Evolutionary conservation across 2,113 vertebrate species (phyloP), one percentile per base, ranked within the genome.

Genomic region (Sialia sialis): DNA sequence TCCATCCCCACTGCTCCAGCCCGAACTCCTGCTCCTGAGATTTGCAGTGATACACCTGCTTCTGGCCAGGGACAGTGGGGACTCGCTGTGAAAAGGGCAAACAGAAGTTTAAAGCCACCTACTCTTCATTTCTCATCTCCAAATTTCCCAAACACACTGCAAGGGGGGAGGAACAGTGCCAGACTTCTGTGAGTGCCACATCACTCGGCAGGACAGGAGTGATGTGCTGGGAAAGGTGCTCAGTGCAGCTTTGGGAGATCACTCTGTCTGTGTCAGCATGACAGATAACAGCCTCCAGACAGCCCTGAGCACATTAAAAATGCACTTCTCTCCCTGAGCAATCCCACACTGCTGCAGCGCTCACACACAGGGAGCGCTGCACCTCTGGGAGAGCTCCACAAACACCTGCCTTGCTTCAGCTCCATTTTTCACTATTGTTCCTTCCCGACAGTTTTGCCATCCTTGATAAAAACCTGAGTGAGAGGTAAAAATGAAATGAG

Each of bases 391-490:
- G 16, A 91, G 67, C 56, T 72, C 32, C 11, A 16, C 78, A 85
- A 87, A 87, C 84, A 90, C 34, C 78, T 79, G 81, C 19, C 25
- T 51, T 83, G 38, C 84, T 56, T 43, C 90, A 60, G 83, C 67
- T 95, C 64, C 32, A 4, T 34, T 68, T 87, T 26, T 73, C 91
- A 89, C 76, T 75, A 38, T 87, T 85, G 77, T 49, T 78, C 88
- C 84, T 86, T 86, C 74, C 89, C 36, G 87, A 94, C 86, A 92
- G 54, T 87, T 96, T 91, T 94, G 75, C 84, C 87, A 92, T 79
- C 51, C 81, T 94, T 88, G 88, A 97, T 95, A 93, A 85, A 96
- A 96, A 81, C 48, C 80, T 0, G 6, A 89, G 69, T 0, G 7
- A 91, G 87, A 89, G 80, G 84, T 76, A 87, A 91, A 94, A 84